Evolutionary conservation across 2,888 invertebrate genomes (phyloP).

Genomic region (Artemia sp.): DNA sequence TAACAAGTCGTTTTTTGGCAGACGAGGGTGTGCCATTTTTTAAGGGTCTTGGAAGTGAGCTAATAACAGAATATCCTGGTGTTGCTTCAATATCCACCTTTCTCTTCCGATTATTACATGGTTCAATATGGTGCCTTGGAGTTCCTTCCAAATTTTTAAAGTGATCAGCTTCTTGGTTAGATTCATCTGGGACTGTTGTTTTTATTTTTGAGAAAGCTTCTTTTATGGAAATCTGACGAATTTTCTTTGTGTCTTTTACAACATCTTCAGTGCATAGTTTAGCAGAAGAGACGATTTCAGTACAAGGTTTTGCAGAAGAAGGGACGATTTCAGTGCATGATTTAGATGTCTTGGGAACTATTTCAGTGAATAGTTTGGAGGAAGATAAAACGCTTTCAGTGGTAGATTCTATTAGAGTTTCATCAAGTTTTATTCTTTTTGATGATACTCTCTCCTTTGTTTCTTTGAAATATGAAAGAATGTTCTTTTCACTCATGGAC

Average conservation of each 20-base stretch:
- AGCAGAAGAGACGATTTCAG: not conserved
- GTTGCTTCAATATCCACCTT: not conserved
- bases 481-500: not conserved
- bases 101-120: slow-evolving; percentile 6
- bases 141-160: not conserved
- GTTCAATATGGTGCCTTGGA: not conserved
- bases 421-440: slow-evolving; percentile 6
- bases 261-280: not conserved
- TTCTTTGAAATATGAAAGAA: slow-evolving; percentile 1
- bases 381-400: not conserved
- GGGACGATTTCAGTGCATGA: not conserved
- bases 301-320: not conserved
- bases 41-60: not conserved
- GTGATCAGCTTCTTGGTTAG: not conserved
- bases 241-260: not conserved
- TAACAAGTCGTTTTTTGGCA: slow-evolving; percentile 5
- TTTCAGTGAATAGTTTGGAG: too few relatives aligned
- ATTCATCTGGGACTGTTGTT: not conserved
- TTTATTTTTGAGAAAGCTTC: slow-evolving; percentile 6
- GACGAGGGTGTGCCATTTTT: slow-evolving; percentile 10
- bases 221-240: not conserved
- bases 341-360: too few relatives aligned
- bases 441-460: not conserved
- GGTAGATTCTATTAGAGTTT: not conserved
- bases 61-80: not conserved